A percentile compares a stretch with the other conserved stretches of the same genome.
Conservation (phyloP, 2,888 invertebrate species). For the Liposcelis brunnea region DNA sequence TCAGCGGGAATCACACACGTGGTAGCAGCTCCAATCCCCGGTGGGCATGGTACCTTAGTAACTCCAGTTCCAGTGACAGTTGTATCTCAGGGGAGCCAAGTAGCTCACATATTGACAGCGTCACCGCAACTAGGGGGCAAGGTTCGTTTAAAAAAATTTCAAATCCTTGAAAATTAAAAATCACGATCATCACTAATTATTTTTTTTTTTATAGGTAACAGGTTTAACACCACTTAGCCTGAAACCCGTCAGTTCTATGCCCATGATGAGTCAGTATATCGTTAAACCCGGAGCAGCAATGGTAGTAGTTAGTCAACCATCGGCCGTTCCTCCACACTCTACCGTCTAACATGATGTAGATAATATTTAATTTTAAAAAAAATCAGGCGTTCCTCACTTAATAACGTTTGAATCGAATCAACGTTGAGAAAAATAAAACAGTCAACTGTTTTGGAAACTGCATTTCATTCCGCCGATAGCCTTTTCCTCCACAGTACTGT, state of each 20-base stretch:
- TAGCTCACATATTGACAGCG: slow-evolving; percentile 45
- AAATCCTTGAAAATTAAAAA: too few species aligned
- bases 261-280: slow-evolving; percentile 12
- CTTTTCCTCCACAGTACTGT: too few species aligned
- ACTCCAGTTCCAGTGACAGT: slow-evolving; percentile 28
- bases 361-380: background rate
- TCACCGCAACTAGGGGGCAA: slow-evolving; percentile 22
- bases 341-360: background rate
- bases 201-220: background rate
- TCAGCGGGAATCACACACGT: slow-evolving; percentile 29
- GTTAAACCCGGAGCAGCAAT: slow-evolving; percentile 12
- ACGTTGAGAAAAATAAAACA: too few species aligned
- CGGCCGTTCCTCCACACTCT: slow-evolving; percentile 6
- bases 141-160: slow-evolving; percentile 3
- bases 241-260: slow-evolving; percentile 3
- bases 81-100: slow-evolving; percentile 40
- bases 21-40: slow-evolving; percentile 19
- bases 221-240: background rate
- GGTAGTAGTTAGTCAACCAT: slow-evolving; percentile 9
- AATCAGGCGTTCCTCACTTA: background rate
- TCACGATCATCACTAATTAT: too few species aligned
- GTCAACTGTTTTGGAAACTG: too few species aligned
- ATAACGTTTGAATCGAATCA: too few species aligned
- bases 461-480: too few species aligned
- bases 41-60: slow-evolving; percentile 1